Evolutionary conservation across 2,797 vertebrate genomes (phyloP), one percentile per base, ranked within the genome.

Genomic region (Oceanodroma leucorhoa): DNA sequence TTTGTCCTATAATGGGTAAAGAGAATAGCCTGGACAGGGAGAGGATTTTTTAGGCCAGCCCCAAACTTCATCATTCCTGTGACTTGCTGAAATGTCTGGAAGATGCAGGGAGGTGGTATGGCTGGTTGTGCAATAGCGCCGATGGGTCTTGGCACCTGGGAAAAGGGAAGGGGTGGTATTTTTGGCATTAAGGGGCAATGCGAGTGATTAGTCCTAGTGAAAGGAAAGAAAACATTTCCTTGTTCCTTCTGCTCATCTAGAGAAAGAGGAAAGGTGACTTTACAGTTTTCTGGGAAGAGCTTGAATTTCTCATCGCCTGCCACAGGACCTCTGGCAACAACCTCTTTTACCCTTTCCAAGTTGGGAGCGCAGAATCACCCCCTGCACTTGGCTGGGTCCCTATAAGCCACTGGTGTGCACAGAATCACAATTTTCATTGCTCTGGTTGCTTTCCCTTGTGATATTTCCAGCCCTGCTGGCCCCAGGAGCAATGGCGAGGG

Each of bases 181-280:
- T 93, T 85, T 83, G 32, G 26, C 40, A 17, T 83, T 36, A 61
- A 46, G 27, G 32, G 16, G 9, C 62, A 75, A 26, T 61, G 24
- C 51, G 34, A 83, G 20, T 65, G 7, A 11, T 76, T 79, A 62
- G n/a, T 79, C 12, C 26, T 62, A 43, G 41, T 24, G 46, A 55
- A 55, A 67, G 27, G 21, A n/a, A 88, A 62, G 21, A 48, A 75
- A 53, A 24, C 9, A 24, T 36, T 83, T 83, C 32, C 18, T 48
- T 84, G n/a, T n/a, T 90, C 18, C 54, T 75, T 90, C 30, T 72
- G 24, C 22, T 82, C 17, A 43, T 82, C 48, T 60, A 61, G 43
- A 81, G 73, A 58, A 92, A 75, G 55, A 80, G 18, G 15, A 89
- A 67, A 86, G 15, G 22, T 66, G n/a, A 69, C 41, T 87, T 89